Evolutionary conservation across 2,113 vertebrate genomes (phyloP).

Genomic region (Muntiacus muntjak): DNA sequence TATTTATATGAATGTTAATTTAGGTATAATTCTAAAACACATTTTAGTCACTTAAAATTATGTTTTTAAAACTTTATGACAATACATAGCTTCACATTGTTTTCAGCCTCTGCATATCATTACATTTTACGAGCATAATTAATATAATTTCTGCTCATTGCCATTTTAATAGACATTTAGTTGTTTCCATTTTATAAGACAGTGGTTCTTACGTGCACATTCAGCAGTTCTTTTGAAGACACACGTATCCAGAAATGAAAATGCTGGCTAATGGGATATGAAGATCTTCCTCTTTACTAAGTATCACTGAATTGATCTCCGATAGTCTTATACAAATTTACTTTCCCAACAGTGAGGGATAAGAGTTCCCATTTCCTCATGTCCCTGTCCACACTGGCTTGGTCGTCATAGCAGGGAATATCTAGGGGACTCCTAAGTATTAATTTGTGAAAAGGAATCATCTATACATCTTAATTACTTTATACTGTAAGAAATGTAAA

Average conservation of each 20-base stretch:
- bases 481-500: neutral
- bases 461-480: neutral
- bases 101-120: neutral
- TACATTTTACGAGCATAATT: neutral
- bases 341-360: neutral
- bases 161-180: neutral
- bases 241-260: neutral
- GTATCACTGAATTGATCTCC: neutral
- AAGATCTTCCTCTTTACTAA: neutral
- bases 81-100: neutral
- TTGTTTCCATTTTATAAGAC: neutral
- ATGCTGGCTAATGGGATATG: neutral
- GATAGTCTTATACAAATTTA: neutral
- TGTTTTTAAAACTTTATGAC: neutral
- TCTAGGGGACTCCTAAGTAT: neutral
- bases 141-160: neutral
- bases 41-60: neutral
- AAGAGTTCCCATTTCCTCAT: neutral
- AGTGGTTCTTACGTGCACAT: neutral
- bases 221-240: neutral
- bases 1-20: constrained; percentile 6
- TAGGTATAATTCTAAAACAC: neutral
- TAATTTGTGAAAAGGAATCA: neutral
- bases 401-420: neutral
- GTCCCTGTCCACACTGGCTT: neutral